These are phyloP conservation scores for Noctilio leporinus DNA, from an alignment of 2,113 vertebrate species.

Conservation along the genomic window DNA sequence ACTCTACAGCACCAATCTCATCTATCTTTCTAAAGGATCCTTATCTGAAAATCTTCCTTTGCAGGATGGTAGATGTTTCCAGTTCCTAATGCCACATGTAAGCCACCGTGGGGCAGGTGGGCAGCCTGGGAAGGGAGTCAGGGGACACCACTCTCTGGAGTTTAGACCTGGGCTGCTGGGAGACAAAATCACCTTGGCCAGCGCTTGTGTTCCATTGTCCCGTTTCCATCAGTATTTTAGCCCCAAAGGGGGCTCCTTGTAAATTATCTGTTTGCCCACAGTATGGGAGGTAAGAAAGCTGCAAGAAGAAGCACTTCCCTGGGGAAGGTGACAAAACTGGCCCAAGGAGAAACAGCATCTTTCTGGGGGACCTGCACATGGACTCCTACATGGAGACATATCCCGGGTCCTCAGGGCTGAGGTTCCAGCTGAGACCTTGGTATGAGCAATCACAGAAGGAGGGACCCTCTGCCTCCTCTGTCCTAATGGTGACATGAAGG, in stretches of 20 bases:
- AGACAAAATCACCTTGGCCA: not conserved
- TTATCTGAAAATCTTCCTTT: not conserved
- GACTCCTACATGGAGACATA: not conserved
- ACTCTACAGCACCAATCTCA: not conserved
- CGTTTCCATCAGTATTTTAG: not conserved
- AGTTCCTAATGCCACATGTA: not conserved
- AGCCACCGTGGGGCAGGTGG: not conserved
- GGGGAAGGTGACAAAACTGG: not conserved
- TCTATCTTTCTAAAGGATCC: not conserved
- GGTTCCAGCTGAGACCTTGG: not conserved
- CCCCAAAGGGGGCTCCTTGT: not conserved
- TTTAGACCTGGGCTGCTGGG: not conserved
- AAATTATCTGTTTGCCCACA: not conserved
- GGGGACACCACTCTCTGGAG: too few species aligned
- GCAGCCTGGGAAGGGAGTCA: not conserved
- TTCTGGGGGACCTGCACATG: not conserved
- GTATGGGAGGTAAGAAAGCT: not conserved
- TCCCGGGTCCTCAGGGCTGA: not conserved
- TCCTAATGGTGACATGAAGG: not conserved
- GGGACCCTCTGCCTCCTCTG: not conserved
- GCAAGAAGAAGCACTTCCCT: not conserved
- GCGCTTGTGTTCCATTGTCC: not conserved
- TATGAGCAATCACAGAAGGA: not conserved
- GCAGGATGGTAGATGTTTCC: not conserved
- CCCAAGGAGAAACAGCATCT: not conserved